Conservation (phyloP, 2,113 vertebrate species). For the Odocoileus hemionus region DNA sequence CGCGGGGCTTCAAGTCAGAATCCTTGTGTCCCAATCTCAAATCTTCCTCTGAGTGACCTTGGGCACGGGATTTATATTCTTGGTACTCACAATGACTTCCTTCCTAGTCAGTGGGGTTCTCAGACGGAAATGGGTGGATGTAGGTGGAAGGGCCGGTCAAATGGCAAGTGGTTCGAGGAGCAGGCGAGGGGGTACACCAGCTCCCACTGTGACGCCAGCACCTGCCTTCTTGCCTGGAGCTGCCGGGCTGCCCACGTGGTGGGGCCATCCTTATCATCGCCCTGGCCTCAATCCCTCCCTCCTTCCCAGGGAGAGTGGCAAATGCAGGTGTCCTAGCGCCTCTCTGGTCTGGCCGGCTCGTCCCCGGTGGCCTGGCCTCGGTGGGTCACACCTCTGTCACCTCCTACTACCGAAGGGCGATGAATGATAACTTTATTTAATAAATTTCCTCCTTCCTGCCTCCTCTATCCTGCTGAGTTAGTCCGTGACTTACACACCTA, state of each 20-base stretch:
- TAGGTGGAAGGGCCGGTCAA: accelerated
- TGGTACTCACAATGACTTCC: background rate
- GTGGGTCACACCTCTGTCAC: slow-evolving; percentile 26
- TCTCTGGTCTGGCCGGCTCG: background rate
- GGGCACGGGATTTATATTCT: background rate
- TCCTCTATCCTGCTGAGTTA: slow-evolving; percentile 41
- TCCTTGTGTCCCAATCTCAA: background rate
- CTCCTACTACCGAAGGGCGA: slow-evolving; percentile 65
- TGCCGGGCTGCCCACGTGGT: background rate
- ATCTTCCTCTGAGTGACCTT: background rate
- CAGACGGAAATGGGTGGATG: background rate
- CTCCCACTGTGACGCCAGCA: background rate
- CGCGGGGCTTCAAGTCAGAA: background rate
- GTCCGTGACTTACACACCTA: slow-evolving; percentile 74
- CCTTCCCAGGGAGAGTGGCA: background rate
- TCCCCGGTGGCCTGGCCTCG: slow-evolving; percentile 23
- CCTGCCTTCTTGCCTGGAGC: background rate
- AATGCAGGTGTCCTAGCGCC: background rate
- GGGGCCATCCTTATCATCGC: background rate
- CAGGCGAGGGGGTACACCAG: background rate
- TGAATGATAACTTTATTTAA: slow-evolving; percentile 80
- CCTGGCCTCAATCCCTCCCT: background rate
- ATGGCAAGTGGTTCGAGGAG: background rate
- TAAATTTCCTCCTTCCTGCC: slow-evolving; percentile 71
- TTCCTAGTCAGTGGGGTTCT: background rate